phyloP scores from a whole-genome alignment of 1,140 invertebrate genomes.

The Drosophila ananassae region DNA sequence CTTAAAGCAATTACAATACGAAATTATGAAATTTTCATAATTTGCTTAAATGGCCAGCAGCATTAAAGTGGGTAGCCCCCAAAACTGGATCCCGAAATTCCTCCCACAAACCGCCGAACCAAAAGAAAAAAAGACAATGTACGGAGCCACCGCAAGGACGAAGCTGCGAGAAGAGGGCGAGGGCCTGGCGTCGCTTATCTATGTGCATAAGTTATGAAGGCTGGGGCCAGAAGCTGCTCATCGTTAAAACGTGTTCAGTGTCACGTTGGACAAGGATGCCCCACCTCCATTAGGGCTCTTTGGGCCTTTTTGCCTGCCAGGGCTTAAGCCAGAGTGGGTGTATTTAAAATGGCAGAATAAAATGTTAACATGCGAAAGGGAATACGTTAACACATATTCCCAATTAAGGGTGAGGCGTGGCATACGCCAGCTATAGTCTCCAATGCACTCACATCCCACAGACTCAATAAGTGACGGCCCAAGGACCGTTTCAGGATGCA shows the following conservation, averaged over 20 bases:
- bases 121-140: constrained; percentile 24
- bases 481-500: constrained; percentile 17
- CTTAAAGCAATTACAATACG: constrained; percentile 64
- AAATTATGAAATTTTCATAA: constrained; percentile 77
- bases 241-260: constrained; percentile 77
- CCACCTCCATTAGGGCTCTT: neutral
- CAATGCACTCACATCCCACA: constrained; percentile 57
- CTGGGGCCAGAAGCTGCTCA: constrained; percentile 46
- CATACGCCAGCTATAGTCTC: constrained; percentile 39
- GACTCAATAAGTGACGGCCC: constrained; percentile 1
- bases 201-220: constrained; percentile 79
- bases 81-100: neutral
- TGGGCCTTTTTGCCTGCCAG: neutral
- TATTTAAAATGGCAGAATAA: constrained; percentile 71
- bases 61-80: constrained; percentile 20
- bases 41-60: constrained; percentile 67
- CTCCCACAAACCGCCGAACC: constrained; percentile 14
- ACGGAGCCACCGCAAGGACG: constrained; percentile 29
- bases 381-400: constrained; percentile 82
- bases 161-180: constrained; percentile 5
- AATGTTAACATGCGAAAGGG: constrained; percentile 75
- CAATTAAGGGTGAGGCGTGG: constrained; percentile 63
- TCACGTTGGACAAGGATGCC: constrained; percentile 51
- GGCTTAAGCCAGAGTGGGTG: constrained; percentile 45
- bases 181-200: constrained; percentile 66